A percentile compares a stretch with the other conserved stretches of the same genome.
These are phyloP conservation scores for Salvator merianae DNA, from an alignment of 2,113 vertebrate species.

Conservation along the genomic window DNA sequence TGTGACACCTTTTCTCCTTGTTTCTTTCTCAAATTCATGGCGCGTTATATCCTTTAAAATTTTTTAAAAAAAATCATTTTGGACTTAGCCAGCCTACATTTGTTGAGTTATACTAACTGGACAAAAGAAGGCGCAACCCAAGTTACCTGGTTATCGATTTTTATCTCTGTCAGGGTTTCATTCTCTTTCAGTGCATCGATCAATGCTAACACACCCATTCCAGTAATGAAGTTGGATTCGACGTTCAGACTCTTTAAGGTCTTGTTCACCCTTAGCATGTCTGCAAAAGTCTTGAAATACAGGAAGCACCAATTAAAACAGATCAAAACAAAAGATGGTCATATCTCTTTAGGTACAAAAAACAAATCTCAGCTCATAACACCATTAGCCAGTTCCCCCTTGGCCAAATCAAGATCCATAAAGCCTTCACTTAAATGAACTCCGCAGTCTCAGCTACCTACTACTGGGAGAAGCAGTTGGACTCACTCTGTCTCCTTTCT, in stretches of 20 bases:
- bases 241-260: conserved; percentile 88
- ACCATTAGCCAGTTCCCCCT: too few species aligned
- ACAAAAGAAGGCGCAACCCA: background rate
- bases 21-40: too few species aligned
- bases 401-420: background rate
- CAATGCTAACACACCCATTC: conserved; percentile 84
- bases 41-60: background rate
- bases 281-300: conserved; percentile 85
- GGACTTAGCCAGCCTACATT: background rate
- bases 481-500: background rate
- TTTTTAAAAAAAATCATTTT: background rate
- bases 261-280: conserved; percentile 90
- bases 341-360: background rate
- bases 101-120: too few species aligned
- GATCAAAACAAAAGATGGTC: background rate
- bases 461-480: background rate
- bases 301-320: conserved; percentile 37
- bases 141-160: conserved; percentile 95
- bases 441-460: background rate
- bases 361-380: too few species aligned
- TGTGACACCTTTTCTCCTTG: too few species aligned
- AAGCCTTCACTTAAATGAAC: background rate
- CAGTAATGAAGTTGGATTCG: conserved; percentile 96
- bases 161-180: conserved; percentile 89
- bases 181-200: conserved; percentile 91